Base-by-base conservation (phyloP, 2,888 invertebrate species). In the Caenorhabditis virilis region DNA sequence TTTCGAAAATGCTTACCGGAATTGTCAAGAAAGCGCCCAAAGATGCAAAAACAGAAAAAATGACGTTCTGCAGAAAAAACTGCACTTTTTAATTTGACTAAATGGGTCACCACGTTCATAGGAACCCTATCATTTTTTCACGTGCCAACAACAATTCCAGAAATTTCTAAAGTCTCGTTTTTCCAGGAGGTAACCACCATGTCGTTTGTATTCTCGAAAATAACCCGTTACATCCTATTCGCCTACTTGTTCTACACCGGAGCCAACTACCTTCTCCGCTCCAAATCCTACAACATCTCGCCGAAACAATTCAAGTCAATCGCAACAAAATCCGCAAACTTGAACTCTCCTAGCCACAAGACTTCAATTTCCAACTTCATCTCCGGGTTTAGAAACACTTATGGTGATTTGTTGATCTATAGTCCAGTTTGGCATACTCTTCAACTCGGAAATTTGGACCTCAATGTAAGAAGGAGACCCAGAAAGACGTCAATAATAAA, bases 301-400 rank as follows among this genome's bases (percentile, higher is more conserved):
- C 78, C 78, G 18, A 78, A 79, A 49, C 77, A 78, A 45, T 80
- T 80, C 68, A 75, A 73, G 49, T 54, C 71, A 18, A 46, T 76
- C 20, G 72, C 78, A 16, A 58, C 61, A n/a, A 75, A 72, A 42
- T 56, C 77, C 9, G 20, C 41, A 18, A 33, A 16, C 30, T 9
- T 15, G 3, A 42, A 42, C 22, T 15, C 38, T 42, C 6, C 52
- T 48, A 18, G 39, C 23, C 23, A 41, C 11, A 45, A 53, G 2
- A 41, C 50, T 36, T 42, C 57, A 42, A 33, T 63, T 13, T 33
- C 53, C 18, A 35, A 47, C 9, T 33, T 63, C 23, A 48, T 43
- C 5, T 26, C 39, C 1, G 63, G 63, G 25, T 20, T 64, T 36
- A 22, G 47, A 18, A 54, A 22, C 27, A 25, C 41, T 16, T 64